Evolutionary conservation across 2,797 vertebrate species (phyloP), one percentile per base, ranked within the genome.

Genomic region (Chelon auratus): DNA sequence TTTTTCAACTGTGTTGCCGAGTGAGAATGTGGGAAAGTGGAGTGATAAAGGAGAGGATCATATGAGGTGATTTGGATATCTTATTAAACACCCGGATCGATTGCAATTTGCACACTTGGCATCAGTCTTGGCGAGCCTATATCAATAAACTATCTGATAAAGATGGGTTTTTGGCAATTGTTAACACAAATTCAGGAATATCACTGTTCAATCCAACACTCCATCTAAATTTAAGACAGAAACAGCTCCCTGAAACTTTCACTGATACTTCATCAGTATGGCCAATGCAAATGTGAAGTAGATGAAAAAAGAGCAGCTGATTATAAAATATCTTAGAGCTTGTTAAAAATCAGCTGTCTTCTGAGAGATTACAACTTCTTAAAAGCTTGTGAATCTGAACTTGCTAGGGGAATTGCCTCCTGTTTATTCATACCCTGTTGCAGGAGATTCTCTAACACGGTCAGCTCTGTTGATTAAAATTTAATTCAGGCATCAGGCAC

Each of bases 401-500:
- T 78, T 68, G 62, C 54, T 71, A 72, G n/a, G 39, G 50, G 15
- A 57, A 57, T 47, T 4, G 33, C 45, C 22, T 80, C 45, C 77
- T 82, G 61, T 86, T 81, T 64, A 87, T 85, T 88, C 83, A 81
- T 60, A 62, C 48, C 68, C 8, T 22, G 82, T 55, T 66, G 68
- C n/a, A 2, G 36, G 64, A 78, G 60, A 85, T 77, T 84, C 59
- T 73, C 51, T 58, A n/a, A 33, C 24, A 76, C 68, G 51, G 43
- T 65, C 67, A 52, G 67, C 43, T 43, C 22, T 68, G 73, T 80
- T 72, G 86, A 89, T 87, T 78, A 10, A 57, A 74, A 68, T 48
- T 62, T 55, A 48, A 72, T 76, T 77, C 52, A 63, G 69, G 59
- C 65, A 40, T 48, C 0, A 2, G 59, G 22, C 40, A 52, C 12